phyloP scores from a whole-genome alignment of 37 sponge, comb jelly and placozoan species.

The Spongilla lacustris region DNA sequence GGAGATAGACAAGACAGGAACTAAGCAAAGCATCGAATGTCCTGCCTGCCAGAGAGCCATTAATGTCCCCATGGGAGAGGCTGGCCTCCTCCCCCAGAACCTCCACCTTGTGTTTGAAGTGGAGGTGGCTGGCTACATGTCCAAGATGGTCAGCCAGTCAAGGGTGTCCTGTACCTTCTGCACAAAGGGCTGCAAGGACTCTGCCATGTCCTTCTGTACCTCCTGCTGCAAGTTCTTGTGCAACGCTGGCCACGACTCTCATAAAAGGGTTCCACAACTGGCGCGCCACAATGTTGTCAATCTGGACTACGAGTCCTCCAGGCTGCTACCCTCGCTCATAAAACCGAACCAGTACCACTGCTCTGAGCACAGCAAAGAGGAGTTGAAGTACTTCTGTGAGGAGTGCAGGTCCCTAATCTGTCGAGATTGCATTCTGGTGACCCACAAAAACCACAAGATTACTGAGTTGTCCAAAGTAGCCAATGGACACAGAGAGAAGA shows the following conservation, averaged over 20 bases:
- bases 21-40: not conserved
- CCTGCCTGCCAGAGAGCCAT: not conserved
- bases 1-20: not conserved
- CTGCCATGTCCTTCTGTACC: slow-evolving; percentile 37
- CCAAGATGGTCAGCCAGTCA: slow-evolving; percentile 9
- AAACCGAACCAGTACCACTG: slow-evolving; percentile 15
- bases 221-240: slow-evolving; percentile 54
- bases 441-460: slow-evolving; percentile 10
- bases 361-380: slow-evolving; percentile 24
- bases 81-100: slow-evolving; percentile 24
- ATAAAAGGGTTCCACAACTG: slow-evolving; percentile 22
- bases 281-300: slow-evolving; percentile 26
- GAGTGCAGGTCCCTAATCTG: slow-evolving; percentile 26
- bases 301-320: slow-evolving; percentile 2
- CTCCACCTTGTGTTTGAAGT: slow-evolving; percentile 35
- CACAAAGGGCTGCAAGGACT: not conserved
- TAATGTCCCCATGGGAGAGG: slow-evolving; percentile 12
- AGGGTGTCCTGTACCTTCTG: slow-evolving; percentile 30
- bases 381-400: slow-evolving; percentile 47
- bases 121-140: slow-evolving; percentile 28
- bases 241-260: slow-evolving; percentile 18
- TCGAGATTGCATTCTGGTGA: slow-evolving; percentile 40
- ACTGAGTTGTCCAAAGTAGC: not conserved
- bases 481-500: not conserved
- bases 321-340: not conserved